Conservation (phyloP, 1,140 invertebrate species). For the Platorchestia sp. region DNA sequence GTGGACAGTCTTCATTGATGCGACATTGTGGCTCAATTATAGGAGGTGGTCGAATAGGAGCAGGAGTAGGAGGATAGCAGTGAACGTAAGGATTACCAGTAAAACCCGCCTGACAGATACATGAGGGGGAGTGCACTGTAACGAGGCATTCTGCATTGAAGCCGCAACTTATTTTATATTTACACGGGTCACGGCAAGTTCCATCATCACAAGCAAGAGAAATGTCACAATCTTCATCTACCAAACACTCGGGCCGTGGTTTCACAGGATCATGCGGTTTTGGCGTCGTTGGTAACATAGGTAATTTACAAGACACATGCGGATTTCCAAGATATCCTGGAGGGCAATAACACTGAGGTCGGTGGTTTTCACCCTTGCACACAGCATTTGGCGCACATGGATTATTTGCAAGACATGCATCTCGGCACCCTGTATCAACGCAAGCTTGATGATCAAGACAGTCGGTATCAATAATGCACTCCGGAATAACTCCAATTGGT, state of each 20-base stretch:
- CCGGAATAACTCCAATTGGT: conserved; percentile 81
- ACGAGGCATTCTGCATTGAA: conserved; percentile 83
- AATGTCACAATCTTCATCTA: conserved; percentile 69
- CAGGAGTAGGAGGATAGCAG: conserved; percentile 76
- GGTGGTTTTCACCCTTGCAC: conserved; percentile 85
- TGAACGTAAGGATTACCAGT: conserved; percentile 89
- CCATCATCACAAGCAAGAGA: conserved; percentile 72
- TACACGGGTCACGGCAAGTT: conserved; percentile 77
- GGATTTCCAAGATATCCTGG: conserved; percentile 70
- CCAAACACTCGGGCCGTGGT: conserved; percentile 77
- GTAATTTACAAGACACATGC: conserved; percentile 62
- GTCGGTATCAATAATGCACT: conserved; percentile 72
- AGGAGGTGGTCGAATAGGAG: conserved; percentile 79
- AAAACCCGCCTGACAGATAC: conserved; percentile 86
- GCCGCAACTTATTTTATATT: conserved; percentile 76
- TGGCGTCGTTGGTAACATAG: conserved; percentile 78
- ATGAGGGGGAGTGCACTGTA: conserved; percentile 83
- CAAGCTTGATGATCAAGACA: conserved; percentile 83
- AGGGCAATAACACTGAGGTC: conserved; percentile 76
- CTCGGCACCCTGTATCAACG: conserved; percentile 77
- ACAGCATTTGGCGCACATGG: conserved; percentile 83
- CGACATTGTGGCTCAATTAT: conserved; percentile 71
- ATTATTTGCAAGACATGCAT: conserved; percentile 82
- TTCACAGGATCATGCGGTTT: conserved; percentile 76
- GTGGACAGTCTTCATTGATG: conserved; percentile 69